A percentile compares a stretch with the other conserved stretches of the same genome.
phyloP scores from a whole-genome alignment of 2,888 invertebrate species.

The Drosophila kokeensis region DNA sequence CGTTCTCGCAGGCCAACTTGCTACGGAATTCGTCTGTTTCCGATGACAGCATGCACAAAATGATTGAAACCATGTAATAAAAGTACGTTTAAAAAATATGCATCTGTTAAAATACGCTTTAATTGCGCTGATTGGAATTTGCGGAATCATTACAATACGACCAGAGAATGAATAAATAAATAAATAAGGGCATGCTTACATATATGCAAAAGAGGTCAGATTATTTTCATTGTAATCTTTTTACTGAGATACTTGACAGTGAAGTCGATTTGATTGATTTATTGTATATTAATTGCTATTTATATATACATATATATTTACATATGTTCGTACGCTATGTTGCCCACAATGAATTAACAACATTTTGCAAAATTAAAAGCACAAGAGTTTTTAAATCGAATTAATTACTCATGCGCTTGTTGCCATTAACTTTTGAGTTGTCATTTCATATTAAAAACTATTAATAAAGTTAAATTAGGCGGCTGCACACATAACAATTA shows the following conservation, averaged over 20 bases:
- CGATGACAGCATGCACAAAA: conserved; percentile 70
- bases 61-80: conserved; percentile 28
- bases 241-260: background rate
- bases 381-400: conserved; percentile 4
- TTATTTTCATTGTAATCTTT: background rate
- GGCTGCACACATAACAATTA: background rate
- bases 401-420: conserved; percentile 31
- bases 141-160: conserved; percentile 20
- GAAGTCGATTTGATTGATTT: conserved; percentile 1
- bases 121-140: conserved; percentile 45
- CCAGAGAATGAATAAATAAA: conserved; percentile 12
- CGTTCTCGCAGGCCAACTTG: conserved; percentile 96
- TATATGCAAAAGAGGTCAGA: background rate
- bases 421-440: conserved; percentile 23
- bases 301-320: background rate
- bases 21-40: conserved; percentile 95
- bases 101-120: conserved; percentile 28
- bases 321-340: background rate
- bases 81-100: conserved; percentile 20
- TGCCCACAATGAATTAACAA: background rate
- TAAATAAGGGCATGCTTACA: conserved; percentile 5
- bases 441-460: conserved; percentile 9
- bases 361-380: conserved; percentile 3
- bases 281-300: conserved; percentile 6
- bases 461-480: conserved; percentile 10